Evolutionary conservation across 30 jellyfish, hydroid and myxozoan genomes (phyloP), one percentile per base, ranked within the genome.

Genomic region (Turritopsis rubra): DNA sequence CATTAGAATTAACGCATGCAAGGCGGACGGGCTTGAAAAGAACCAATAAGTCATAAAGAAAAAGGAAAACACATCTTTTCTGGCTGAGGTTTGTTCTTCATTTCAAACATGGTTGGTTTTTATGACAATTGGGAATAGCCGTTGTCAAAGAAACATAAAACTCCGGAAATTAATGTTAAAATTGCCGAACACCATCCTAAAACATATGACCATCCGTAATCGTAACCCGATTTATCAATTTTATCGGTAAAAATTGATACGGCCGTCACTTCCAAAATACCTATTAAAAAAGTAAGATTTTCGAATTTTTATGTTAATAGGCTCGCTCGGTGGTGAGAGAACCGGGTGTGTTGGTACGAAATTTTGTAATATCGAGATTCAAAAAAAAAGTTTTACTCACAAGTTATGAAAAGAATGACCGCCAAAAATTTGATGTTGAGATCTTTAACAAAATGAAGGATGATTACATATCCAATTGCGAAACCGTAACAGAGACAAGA

Each of bases 161-260:
- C 53, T 66, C 86, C 91, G 16, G 97, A 29, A 21, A 91, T 30
- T 5, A 73, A 70, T 1, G 95, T 81, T 80, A 72, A 84, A 25
- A 71, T 29, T 30, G 88, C 54, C 16, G 95, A 94, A 72, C 73
- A 21, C 97, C 97, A 91, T 8, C 92, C 95, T 66, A 91, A 94
- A 1, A 65, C 79, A 79, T 87, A 91, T 16, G 96, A 87, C 97
- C 97, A 91, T 21, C 96, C 88, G 72, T 83, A 91, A 20, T 70
- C 91, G 78, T 78, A 78, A 23, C 78, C 96, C 30, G 86, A 84
- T 81, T 80, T 24, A 74, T 79, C 28, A 83, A 54, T 70, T 82
- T 86, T 85, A 29, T 86, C 96, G 18, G 97, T 91, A 79, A 81
- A 91, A 0, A 91, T 85, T 52, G 87, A 30, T 85, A 86, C 84